A percentile compares a stretch with the other conserved stretches of the same genome.
Evolutionary conservation across 2,888 invertebrate species (phyloP).

Genomic region (Griposia aprilina): DNA sequence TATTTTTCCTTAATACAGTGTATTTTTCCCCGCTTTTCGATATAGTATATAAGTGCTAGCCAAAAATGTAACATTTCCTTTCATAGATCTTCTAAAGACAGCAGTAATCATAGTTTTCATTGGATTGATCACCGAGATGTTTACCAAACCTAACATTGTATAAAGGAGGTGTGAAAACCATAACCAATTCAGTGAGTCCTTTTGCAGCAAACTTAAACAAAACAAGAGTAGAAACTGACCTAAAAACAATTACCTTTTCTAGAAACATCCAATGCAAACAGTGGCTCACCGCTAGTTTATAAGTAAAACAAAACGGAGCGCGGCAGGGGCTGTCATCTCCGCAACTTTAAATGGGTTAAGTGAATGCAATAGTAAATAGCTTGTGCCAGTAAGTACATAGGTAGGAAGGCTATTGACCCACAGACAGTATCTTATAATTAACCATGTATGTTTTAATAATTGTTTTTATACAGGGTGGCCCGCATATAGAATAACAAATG

Average conservation of each 20-base stretch:
- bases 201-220: neutral
- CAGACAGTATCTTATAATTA: neutral
- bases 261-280: conserved; percentile 19
- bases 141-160: neutral
- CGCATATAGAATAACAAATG: neutral
- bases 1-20: too few relatives aligned
- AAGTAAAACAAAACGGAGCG: conserved; percentile 29
- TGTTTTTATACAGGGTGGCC: neutral
- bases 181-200: neutral
- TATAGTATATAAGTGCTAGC: too few relatives aligned
- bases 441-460: neutral
- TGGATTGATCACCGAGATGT: too few relatives aligned
- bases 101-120: too few relatives aligned
- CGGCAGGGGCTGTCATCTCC: conserved; percentile 36
- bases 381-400: neutral
- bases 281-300: neutral
- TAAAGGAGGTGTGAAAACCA: neutral
- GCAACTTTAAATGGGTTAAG: conserved; percentile 43
- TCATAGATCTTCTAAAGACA: too few relatives aligned
- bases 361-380: conserved; percentile 36
- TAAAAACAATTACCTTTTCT: neutral
- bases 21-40: too few relatives aligned
- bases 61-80: too few relatives aligned
- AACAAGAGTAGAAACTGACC: neutral
- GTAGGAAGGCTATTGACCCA: neutral